Percentiles rank a stretch among this genome's conserved stretches.
Evolutionary conservation across 2,113 vertebrate species (phyloP).

Genomic region (Fulmarus glacialis): DNA sequence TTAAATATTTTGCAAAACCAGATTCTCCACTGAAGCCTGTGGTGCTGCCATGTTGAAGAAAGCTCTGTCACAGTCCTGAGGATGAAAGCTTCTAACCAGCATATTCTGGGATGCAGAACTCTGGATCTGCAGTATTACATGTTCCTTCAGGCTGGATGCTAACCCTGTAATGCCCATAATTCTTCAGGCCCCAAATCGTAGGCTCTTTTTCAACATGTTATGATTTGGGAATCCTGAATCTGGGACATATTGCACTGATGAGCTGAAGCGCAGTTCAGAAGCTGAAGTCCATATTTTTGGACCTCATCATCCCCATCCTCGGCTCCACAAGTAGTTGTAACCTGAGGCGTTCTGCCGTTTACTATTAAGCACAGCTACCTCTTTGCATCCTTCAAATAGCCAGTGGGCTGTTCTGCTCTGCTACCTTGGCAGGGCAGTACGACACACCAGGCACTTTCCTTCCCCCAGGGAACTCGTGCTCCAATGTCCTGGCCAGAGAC

Average conservation of each 20-base stretch:
- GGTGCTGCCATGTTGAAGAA: not conserved
- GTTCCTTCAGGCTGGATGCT: not conserved
- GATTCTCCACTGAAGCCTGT: not conserved
- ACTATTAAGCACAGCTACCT: not conserved
- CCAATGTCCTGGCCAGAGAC: not conserved
- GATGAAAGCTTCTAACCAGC: not conserved
- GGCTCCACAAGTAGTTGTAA: not conserved
- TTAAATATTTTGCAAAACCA: not conserved
- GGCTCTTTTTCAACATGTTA: not conserved
- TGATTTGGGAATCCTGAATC: not conserved
- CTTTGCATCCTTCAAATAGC: not conserved
- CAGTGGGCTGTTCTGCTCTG: not conserved
- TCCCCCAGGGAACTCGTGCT: accelerated
- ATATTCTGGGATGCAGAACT: not conserved
- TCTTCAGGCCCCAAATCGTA: not conserved
- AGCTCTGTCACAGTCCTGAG: not conserved
- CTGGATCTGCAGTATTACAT: not conserved
- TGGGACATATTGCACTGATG: not conserved
- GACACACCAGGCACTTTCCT: not conserved
- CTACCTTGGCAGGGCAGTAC: not conserved
- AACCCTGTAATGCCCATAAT: not conserved
- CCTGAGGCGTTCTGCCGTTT: not conserved
- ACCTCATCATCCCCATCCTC: not conserved
- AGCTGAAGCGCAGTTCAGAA: not conserved
- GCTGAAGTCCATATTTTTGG: not conserved